phyloP scores from a whole-genome alignment of 2,113 vertebrate species.

The Daphoenositta chrysoptera region DNA sequence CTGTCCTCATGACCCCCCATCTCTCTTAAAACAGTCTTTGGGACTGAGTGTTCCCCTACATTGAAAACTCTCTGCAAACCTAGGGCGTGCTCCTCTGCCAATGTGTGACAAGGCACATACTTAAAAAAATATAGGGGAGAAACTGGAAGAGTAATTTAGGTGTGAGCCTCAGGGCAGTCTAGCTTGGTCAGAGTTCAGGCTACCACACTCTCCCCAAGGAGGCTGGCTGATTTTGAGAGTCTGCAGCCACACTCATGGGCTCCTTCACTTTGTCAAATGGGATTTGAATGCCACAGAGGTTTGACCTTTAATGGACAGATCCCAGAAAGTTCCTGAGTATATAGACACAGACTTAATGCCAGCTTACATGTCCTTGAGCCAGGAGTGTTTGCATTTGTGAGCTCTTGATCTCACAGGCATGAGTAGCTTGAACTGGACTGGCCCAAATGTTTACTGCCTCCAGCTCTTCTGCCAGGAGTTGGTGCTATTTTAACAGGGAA shows the following conservation, averaged over 20 bases:
- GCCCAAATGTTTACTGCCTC: neutral
- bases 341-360: neutral
- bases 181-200: neutral
- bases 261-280: neutral
- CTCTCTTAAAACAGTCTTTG: neutral
- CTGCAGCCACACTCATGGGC: neutral
- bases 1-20: neutral
- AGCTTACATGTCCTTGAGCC: neutral
- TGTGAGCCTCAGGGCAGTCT: neutral
- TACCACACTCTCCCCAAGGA: neutral
- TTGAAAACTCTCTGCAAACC: neutral
- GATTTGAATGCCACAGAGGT: neutral
- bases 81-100: neutral
- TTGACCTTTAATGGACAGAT: neutral
- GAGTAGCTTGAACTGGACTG: neutral
- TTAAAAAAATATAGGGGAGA: neutral
- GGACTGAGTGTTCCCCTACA: neutral
- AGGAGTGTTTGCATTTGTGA: neutral
- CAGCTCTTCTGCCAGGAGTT: neutral
- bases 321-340: neutral
- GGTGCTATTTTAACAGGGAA: neutral
- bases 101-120: neutral
- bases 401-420: neutral
- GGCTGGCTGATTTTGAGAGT: neutral
- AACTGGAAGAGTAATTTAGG: neutral